Evolutionary conservation across 2,797 vertebrate genomes (phyloP).

Genomic region (Spinus pinus): DNA sequence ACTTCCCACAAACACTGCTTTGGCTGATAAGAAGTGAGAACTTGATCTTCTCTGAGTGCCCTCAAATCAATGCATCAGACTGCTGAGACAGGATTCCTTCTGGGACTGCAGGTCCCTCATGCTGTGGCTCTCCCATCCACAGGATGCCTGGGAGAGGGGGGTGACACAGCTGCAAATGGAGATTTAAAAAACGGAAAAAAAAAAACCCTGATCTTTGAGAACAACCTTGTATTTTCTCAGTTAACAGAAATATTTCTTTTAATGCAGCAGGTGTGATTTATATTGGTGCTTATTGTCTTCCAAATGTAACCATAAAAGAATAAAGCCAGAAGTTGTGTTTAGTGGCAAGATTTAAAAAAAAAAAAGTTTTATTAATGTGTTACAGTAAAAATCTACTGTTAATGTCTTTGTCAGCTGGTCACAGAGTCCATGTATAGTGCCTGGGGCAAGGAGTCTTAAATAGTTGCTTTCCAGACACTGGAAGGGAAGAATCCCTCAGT

Average conservation of each 20-base stretch:
- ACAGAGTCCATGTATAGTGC: not conserved
- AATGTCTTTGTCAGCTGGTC: not conserved
- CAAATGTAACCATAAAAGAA: not conserved
- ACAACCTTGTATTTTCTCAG: not conserved
- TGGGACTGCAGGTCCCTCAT: not conserved
- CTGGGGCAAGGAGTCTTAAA: not conserved
- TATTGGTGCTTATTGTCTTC: not conserved
- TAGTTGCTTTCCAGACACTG: not conserved
- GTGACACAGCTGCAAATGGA: not conserved
- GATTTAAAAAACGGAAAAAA: not conserved
- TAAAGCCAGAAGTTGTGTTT: not conserved
- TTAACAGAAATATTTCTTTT: not conserved
- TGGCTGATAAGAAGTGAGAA: not conserved
- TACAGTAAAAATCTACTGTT: not conserved
- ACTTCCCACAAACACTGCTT: not conserved
- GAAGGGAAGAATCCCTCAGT: not conserved
- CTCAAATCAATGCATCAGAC: not conserved
- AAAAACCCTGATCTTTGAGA: rapidly evolving
- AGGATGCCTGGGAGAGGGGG: not conserved
- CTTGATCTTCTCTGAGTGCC: not conserved
- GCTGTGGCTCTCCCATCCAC: not conserved
- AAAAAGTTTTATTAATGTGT: not conserved
- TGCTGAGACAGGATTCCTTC: not conserved
- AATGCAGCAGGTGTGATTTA: not conserved
- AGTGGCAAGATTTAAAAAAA: not conserved